These are phyloP conservation scores for Scelioninae gen. 2 DNA, from an alignment of 2,888 invertebrate genomes.

Conservation along the genomic window DNA sequence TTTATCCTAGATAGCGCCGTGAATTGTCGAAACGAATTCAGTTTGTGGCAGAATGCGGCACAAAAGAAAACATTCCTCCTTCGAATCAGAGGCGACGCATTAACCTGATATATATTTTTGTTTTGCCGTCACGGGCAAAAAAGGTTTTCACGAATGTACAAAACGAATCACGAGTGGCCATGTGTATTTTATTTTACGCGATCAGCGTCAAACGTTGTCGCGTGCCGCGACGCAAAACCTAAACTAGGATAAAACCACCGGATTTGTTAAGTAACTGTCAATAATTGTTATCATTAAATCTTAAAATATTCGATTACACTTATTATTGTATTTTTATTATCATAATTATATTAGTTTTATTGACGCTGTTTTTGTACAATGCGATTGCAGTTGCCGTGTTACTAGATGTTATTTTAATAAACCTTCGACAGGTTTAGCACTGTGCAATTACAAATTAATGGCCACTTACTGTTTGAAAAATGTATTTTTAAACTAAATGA, in stretches of 20 bases:
- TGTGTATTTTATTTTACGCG: constrained; percentile 16
- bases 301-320: constrained; percentile 25
- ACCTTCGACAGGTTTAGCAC: constrained; percentile 11
- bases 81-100: constrained; percentile 42
- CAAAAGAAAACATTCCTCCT: constrained; percentile 40
- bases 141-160: constrained; percentile 20
- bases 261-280: constrained; percentile 14
- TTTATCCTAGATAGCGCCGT: constrained; percentile 29
- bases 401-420: constrained; percentile 14
- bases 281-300: constrained; percentile 11
- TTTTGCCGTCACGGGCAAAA: constrained; percentile 13
- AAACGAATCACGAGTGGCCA: constrained; percentile 26
- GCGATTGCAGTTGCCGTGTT: constrained; percentile 28
- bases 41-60: constrained; percentile 3
- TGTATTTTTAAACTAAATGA: constrained; percentile 17
- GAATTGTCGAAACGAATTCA: neutral
- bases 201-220: constrained; percentile 4
- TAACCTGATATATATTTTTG: constrained; percentile 34
- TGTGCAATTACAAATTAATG: constrained; percentile 13
- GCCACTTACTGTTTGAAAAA: constrained; percentile 1
- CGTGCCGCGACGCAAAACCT: neutral
- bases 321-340: constrained; percentile 13
- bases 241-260: constrained; percentile 33
- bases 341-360: constrained; percentile 33
- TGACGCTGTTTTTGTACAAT: constrained; percentile 44